phyloP scores from a whole-genome alignment of 2,113 vertebrate species.

The Misgurnus anguillicaudatus region DNA sequence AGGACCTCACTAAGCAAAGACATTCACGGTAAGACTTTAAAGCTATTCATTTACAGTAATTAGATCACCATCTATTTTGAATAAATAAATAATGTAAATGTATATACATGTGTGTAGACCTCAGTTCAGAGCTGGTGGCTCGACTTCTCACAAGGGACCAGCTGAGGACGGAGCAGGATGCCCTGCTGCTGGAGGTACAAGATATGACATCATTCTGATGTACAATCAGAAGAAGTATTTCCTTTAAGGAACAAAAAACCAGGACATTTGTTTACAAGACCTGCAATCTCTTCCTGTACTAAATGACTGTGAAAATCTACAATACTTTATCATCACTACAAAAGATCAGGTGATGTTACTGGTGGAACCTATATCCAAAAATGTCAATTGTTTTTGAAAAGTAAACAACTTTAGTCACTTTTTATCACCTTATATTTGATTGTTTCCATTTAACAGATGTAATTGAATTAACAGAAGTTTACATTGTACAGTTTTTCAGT shows the following conservation, averaged over 20 bases:
- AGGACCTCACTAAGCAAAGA: conserved; percentile 66
- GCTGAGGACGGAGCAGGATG: conserved; percentile 79
- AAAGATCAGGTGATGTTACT: conserved; percentile 43
- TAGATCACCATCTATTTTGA: background rate
- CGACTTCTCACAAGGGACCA: conserved; percentile 75
- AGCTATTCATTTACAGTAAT: background rate
- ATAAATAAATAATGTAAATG: conserved; percentile 15
- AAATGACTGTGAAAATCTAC: conserved; percentile 49
- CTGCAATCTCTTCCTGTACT: conserved; percentile 24
- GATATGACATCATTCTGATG: conserved; percentile 75
- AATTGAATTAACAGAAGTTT: conserved; percentile 37
- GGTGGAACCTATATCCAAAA: conserved; percentile 22
- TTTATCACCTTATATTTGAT: conserved; percentile 18
- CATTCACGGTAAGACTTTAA: conserved; percentile 68
- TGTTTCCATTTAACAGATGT: conserved; percentile 9
- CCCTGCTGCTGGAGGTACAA: conserved; percentile 80
- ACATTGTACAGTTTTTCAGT: conserved; percentile 24
- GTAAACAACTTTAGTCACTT: conserved; percentile 1
- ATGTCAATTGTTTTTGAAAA: conserved; percentile 7
- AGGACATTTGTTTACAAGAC: conserved; percentile 28
- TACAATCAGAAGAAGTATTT: conserved; percentile 26
- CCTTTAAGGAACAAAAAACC: conserved; percentile 4
- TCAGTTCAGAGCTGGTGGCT: conserved; percentile 77
- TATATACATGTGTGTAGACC: conserved; percentile 60
- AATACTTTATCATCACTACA: conserved; percentile 40